These are phyloP conservation scores for Ondatra zibethicus DNA, from an alignment of 2,113 vertebrate genomes.

Conservation along the genomic window DNA sequence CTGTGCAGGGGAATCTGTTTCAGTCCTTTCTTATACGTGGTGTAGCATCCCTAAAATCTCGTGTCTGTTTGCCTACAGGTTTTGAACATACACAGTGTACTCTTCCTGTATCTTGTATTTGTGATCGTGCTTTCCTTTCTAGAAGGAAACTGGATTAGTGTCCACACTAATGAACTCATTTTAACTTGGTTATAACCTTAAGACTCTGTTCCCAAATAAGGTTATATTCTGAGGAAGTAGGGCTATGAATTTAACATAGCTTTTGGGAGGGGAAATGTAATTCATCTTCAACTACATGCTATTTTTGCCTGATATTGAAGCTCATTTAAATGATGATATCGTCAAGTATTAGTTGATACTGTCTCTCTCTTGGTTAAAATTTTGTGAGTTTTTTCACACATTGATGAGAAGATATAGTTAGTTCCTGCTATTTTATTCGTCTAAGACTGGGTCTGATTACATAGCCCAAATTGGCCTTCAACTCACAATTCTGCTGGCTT, in stretches of 20 bases:
- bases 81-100: rapidly evolving
- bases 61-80: not conserved
- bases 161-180: not conserved
- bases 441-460: not conserved
- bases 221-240: not conserved
- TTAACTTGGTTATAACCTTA: not conserved
- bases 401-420: not conserved
- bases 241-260: not conserved
- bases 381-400: slow-evolving; percentile 17
- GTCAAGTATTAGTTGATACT: not conserved
- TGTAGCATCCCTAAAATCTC: not conserved
- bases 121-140: not conserved
- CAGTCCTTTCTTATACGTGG: too few species aligned
- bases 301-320: not conserved
- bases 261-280: not conserved
- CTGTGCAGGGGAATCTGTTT: not conserved
- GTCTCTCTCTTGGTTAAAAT: slow-evolving; percentile 31
- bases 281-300: not conserved
- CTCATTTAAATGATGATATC: not conserved
- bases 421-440: not conserved
- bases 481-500: not conserved
- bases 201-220: not conserved
- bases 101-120: not conserved
- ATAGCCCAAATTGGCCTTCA: not conserved
- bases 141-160: not conserved